Percentiles rank a stretch among this genome's conserved stretches.
phyloP scores from a whole-genome alignment of 1,140 invertebrate genomes.

The Psilanteris sp. region DNA sequence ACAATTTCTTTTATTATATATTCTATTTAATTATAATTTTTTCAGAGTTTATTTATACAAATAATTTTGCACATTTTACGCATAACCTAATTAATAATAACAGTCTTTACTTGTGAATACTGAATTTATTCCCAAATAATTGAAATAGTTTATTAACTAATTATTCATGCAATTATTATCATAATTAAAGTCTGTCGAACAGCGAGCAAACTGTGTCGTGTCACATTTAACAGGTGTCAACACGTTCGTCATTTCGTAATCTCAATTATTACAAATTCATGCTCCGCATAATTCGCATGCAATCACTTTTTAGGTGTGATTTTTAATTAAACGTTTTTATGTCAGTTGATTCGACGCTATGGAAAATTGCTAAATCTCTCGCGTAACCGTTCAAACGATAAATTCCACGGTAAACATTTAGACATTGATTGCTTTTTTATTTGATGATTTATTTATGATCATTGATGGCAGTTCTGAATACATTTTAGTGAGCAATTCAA shows the following conservation, averaged over 20 bases:
- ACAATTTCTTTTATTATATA: too few species aligned
- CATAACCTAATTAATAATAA: slow-evolving; percentile 3
- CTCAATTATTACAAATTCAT: slow-evolving; percentile 22
- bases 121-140: slow-evolving; percentile 18
- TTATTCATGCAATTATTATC: slow-evolving; percentile 44
- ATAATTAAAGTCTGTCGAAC: slow-evolving; percentile 16
- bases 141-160: slow-evolving; percentile 35
- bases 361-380: not conserved
- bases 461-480: not conserved
- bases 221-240: slow-evolving; percentile 32
- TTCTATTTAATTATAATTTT: too few species aligned
- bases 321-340: slow-evolving; percentile 3
- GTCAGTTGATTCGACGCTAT: not conserved
- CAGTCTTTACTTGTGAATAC: too few species aligned
- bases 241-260: slow-evolving; percentile 29
- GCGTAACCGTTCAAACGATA: not conserved
- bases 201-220: not conserved
- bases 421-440: not conserved
- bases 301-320: not conserved
- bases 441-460: not conserved
- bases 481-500: not conserved
- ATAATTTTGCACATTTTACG: not conserved
- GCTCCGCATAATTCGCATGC: not conserved
- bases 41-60: slow-evolving; percentile 6
- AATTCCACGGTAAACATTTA: slow-evolving; percentile 2